These are phyloP conservation scores for Campylomormyrus tamandua DNA, from an alignment of 2,113 vertebrate genomes.

Conservation along the genomic window DNA sequence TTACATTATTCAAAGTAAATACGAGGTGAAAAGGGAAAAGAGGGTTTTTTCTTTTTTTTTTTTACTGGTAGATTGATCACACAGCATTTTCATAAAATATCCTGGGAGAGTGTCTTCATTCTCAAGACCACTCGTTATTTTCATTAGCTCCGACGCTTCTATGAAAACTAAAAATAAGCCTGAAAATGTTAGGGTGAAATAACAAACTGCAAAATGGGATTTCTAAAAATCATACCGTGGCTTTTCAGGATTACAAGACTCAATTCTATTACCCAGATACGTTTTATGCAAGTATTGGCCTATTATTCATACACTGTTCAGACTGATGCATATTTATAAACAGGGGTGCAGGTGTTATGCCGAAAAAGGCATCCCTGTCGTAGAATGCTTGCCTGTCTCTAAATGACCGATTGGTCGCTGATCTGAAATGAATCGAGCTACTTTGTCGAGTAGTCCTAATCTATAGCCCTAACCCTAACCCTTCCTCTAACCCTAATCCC, in stretches of 20 bases:
- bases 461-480: too few species aligned
- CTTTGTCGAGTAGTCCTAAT: too few species aligned
- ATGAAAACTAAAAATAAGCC: background rate
- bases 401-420: too few species aligned
- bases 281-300: background rate
- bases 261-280: background rate
- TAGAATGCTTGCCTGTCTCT: too few species aligned
- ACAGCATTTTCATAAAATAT: background rate
- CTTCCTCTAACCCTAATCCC: too few species aligned
- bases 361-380: too few species aligned
- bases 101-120: background rate
- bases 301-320: too few species aligned
- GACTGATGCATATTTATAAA: too few species aligned
- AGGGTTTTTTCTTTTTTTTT: too few species aligned
- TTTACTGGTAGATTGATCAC: background rate
- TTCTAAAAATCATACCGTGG: background rate
- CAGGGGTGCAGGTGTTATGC: too few species aligned
- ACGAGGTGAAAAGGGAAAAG: background rate
- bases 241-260: background rate
- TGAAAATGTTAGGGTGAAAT: background rate
- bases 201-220: background rate
- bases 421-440: too few species aligned
- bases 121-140: background rate
- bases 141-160: background rate
- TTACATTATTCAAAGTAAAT: background rate